These are phyloP conservation scores for Drosophila nigricruria DNA, from an alignment of 2,888 invertebrate species.

Conservation along the genomic window DNA sequence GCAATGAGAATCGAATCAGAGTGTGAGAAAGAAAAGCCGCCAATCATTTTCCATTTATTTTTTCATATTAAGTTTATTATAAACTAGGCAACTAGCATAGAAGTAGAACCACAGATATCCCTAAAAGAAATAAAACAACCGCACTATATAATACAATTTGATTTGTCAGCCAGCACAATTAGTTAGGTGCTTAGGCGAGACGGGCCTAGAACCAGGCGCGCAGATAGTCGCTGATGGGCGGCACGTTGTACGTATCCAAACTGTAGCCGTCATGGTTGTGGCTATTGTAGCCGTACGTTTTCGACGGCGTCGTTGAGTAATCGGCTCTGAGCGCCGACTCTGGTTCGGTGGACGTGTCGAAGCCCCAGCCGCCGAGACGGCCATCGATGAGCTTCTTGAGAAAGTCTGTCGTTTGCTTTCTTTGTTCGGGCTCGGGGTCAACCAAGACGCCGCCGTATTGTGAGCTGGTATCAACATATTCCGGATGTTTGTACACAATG, in stretches of 20 bases:
- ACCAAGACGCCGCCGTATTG: slow-evolving; percentile 71
- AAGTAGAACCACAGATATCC: slow-evolving; percentile 18
- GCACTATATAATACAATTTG: slow-evolving; percentile 22
- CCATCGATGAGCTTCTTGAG: slow-evolving; percentile 75
- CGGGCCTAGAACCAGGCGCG: slow-evolving; percentile 63
- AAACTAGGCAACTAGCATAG: slow-evolving; percentile 39
- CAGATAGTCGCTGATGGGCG: slow-evolving; percentile 65
- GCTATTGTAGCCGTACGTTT: slow-evolving; percentile 69
- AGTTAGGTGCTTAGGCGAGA: not conserved
- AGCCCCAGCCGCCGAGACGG: slow-evolving; percentile 74
- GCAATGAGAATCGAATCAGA: slow-evolving; percentile 63
- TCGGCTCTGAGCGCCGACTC: slow-evolving; percentile 55
- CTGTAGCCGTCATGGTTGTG: slow-evolving; percentile 65
- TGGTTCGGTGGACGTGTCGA: slow-evolving; percentile 53
- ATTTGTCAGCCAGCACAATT: not conserved
- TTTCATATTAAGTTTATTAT: slow-evolving; percentile 21
- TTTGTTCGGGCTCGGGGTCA: slow-evolving; percentile 73
- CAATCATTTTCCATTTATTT: slow-evolving; percentile 60
- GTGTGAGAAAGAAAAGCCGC: slow-evolving; percentile 38
- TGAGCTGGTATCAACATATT: slow-evolving; percentile 69
- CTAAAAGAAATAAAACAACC: slow-evolving; percentile 10
- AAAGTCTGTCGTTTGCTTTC: slow-evolving; percentile 75
- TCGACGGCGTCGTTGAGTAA: slow-evolving; percentile 53
- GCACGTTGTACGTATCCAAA: slow-evolving; percentile 63
- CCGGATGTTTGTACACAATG: slow-evolving; percentile 79